phyloP scores from a whole-genome alignment of 1,140 invertebrate genomes.

The Leptonema lineaticorne region DNA sequence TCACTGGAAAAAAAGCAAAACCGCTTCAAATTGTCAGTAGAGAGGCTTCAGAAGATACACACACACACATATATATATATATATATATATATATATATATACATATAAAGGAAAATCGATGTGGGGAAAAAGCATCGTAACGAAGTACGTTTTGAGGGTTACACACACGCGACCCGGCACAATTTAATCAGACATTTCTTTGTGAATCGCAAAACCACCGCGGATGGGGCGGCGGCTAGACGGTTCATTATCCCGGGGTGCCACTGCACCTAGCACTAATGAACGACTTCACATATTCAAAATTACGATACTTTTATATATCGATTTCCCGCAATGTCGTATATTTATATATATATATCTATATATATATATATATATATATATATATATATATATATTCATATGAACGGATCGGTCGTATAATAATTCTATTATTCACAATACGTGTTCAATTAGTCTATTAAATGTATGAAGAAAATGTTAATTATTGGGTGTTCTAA shows the following conservation, averaged over 20 bases:
- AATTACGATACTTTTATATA: conserved; percentile 1
- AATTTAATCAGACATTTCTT: conserved; percentile 34
- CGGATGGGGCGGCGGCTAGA: conserved; percentile 5
- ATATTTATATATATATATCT: too few species aligned
- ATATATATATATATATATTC: too few species aligned
- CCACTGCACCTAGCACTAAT: neutral
- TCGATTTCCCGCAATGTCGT: conserved; percentile 4
- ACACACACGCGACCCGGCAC: conserved; percentile 1
- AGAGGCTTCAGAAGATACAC: too few species aligned
- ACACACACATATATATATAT: neutral
- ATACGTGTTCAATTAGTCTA: too few species aligned
- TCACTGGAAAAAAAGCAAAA: too few species aligned
- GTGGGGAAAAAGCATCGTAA: neutral
- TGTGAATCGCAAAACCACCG: conserved; percentile 2
- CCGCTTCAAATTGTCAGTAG: too few species aligned
- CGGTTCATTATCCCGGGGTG: conserved; percentile 22
- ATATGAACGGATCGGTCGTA: too few species aligned
- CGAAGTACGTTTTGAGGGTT: neutral
- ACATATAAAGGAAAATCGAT: neutral
- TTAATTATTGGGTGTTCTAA: too few species aligned
- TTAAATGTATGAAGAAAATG: too few species aligned
- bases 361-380: too few species aligned
- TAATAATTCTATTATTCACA: too few species aligned
- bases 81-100: neutral
- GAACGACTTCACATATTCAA: neutral